These are phyloP conservation scores for Drosophila austrosaltans DNA, from an alignment of 2,888 invertebrate genomes.

Conservation along the genomic window DNA sequence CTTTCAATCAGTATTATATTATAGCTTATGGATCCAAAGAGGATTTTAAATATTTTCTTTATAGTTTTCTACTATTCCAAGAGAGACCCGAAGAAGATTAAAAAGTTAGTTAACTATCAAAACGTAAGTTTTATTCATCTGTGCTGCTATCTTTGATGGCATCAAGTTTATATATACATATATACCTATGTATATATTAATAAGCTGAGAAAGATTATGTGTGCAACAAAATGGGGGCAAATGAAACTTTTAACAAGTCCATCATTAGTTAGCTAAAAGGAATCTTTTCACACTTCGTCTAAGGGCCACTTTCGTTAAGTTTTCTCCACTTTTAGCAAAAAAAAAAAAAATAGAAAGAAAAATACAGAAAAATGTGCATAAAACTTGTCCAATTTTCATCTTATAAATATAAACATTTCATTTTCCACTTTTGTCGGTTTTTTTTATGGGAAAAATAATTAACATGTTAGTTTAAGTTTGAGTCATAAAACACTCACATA, in stretches of 20 bases:
- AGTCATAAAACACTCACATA: constrained; percentile 40
- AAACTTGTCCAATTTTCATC: constrained; percentile 27
- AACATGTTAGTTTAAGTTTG: constrained; percentile 51
- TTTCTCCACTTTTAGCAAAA: background rate
- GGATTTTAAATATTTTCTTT: too few relatives aligned
- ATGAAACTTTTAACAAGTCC: background rate
- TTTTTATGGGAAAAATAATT: constrained; percentile 49
- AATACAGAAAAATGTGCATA: constrained; percentile 13
- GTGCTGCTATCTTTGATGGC: too few relatives aligned
- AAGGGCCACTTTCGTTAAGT: background rate
- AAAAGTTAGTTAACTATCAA: too few relatives aligned
- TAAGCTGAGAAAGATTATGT: too few relatives aligned
- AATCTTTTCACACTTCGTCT: constrained; percentile 44
- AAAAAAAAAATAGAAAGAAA: background rate
- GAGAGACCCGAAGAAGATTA: too few relatives aligned
- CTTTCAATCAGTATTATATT: too few relatives aligned
- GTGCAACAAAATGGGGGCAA: background rate
- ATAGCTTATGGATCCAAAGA: too few relatives aligned
- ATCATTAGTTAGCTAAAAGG: constrained; percentile 11
- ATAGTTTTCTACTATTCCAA: too few relatives aligned
- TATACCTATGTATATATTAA: background rate
- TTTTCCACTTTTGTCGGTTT: constrained; percentile 26
- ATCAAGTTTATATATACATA: too few relatives aligned
- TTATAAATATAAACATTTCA: constrained; percentile 15
- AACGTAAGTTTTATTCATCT: too few relatives aligned